Evolutionary conservation across 2,888 invertebrate genomes (phyloP), one percentile per base, ranked within the genome.

Genomic region (Coenonympha arcania): DNA sequence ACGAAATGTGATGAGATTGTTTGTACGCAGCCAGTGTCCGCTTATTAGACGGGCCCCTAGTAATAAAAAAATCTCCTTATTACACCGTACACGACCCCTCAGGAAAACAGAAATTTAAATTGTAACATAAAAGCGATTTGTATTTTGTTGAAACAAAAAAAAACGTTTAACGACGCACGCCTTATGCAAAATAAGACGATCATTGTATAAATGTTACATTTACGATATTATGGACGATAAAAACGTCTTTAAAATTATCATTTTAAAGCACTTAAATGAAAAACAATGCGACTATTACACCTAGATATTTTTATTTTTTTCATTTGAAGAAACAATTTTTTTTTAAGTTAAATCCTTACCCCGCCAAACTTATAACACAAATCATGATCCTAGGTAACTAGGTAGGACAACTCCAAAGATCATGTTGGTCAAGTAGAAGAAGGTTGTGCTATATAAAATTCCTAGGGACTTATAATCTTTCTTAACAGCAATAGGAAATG

Each of bases 51-150:
- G 73, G 76, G 73, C 68, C 69, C 65, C 65, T 63, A 69, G 77
- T 82, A 82, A 83, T 82, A 83, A 83, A 82, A 82, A 79, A 81
- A 80, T 76, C 66, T 73, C 78, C 81, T 78, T 78, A 77, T 80
- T 80, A 76, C 75, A 69, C 60, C 65, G 65, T 63, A 61, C 65
- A 66, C 61, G 63, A 64, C 64, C 69, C 68, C 66, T 66, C 63
- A 62, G 67, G 66, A 66, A 69, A 65, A 69, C 67, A 66, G 68
- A 74, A 81, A 79, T 81, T 80, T 76, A 76, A 84, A 80, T 80
- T 76, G 68, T 68, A 59, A 71, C 73, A 73, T 79, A 44, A 76
- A 79, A 79, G 69, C 74, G 73, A 77, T 79, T 77, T 77, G 71
- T 76, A 24, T 76, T 78, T 76, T 76, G 76, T 75, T 73, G 69